Evolutionary conservation across 2,797 vertebrate genomes (phyloP).

Genomic region (Pseudochirops cupreus): DNA sequence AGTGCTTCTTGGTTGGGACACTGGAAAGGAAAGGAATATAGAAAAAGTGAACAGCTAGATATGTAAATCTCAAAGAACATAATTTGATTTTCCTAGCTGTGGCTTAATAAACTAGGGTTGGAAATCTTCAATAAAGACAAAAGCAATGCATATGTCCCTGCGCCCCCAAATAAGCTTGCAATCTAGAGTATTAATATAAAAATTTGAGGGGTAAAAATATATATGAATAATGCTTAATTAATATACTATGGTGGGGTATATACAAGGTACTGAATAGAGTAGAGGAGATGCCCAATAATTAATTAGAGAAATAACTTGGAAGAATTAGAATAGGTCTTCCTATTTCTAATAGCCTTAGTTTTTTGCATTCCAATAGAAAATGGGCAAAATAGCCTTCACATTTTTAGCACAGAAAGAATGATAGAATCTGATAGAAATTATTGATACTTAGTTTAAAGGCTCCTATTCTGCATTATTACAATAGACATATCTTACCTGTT

Average conservation of each 20-base stretch:
- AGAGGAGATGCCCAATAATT: background rate
- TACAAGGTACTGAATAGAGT: background rate
- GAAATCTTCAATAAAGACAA: background rate
- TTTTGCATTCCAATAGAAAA: background rate
- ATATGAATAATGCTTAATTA: background rate
- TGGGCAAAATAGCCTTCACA: background rate
- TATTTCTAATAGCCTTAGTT: background rate
- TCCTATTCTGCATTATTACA: background rate
- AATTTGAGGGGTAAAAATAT: background rate
- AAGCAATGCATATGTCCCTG: background rate
- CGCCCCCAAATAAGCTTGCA: background rate
- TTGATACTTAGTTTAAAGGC: background rate
- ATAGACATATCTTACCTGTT: background rate
- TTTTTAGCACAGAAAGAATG: background rate
- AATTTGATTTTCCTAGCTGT: background rate
- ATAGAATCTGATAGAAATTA: background rate
- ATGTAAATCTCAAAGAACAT: background rate
- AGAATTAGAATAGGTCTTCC: background rate
- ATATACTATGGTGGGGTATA: background rate
- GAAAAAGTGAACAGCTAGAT: background rate
- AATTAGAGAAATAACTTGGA: background rate
- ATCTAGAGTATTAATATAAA: background rate
- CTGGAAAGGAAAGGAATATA: background rate
- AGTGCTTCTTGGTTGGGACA: background rate
- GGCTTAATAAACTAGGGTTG: background rate